Evolutionary conservation across 2,797 vertebrate species (phyloP), one percentile per base, ranked within the genome.

Genomic region (Arnoldichthys spilopterus): DNA sequence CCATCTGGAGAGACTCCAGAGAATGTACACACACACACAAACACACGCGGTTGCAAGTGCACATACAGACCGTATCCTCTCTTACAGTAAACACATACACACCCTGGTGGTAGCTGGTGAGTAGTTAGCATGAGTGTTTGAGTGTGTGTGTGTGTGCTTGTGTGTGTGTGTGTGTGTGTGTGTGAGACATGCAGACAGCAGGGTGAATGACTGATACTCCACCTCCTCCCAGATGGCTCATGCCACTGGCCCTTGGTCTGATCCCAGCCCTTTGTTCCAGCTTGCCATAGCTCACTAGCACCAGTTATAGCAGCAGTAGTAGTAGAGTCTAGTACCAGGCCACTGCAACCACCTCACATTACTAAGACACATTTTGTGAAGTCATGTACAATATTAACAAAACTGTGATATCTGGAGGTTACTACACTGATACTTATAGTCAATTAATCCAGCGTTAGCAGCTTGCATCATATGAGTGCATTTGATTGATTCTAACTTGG

Each of bases 231-330:
- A 91, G 87, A 88, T 92, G 92, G 94, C 92, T 90, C 88, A 86
- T 90, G 86, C 93, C 93, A 95, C 92, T 93, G 88, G 92, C 89
- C 89, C 91, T 87, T 89, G 90, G 80, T 93, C 91, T 92, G 88
- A 84, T 93, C 92, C 85, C 85, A 82, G 90, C 86, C 90, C 88
- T 92, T 94, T 94, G 93, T 91, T 90, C 87, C 90, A 92, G 91
- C 91, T 91, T 90, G 91, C 93, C 92, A 90, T 91, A 92, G 91
- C 91, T 53, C 20, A 9, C 56, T 45, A 73, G 90, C 87, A 90
- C 88, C 80, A 87, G 45, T 16, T 2, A 3, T 47, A 51, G 18
- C 49, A 1, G 4, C 20, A 51, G 88, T 73, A 85, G n/a, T n/a
- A n/a, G n/a, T n/a, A 88, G 89, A 92, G 91, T 90, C 91, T 90